Conservation (phyloP, 2,797 vertebrate genomes). For the Bradypodion ventrale region DNA sequence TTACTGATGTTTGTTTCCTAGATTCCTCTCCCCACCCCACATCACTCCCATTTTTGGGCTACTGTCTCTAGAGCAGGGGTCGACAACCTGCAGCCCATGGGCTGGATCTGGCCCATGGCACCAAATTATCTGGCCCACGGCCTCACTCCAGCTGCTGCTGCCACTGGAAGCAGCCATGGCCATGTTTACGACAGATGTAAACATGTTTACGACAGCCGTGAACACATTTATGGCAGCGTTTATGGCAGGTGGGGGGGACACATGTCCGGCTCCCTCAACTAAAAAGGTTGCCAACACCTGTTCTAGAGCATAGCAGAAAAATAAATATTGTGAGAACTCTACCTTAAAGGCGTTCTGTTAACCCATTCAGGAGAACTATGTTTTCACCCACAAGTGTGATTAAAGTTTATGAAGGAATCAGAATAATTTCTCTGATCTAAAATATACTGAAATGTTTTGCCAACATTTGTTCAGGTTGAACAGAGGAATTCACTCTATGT, state of each 20-base stretch:
- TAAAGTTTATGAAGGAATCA: constrained; percentile 41
- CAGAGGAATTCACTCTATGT: constrained; percentile 20
- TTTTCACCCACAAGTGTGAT: constrained; percentile 42
- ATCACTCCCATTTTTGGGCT: too few relatives aligned
- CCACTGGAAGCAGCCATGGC: too few relatives aligned
- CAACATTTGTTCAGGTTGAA: constrained; percentile 29
- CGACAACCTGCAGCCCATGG: too few relatives aligned
- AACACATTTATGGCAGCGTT: too few relatives aligned
- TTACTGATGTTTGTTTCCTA: constrained; percentile 33
- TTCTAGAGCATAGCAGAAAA: constrained; percentile 36
- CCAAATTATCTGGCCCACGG: too few relatives aligned
- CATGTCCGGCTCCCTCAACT: too few relatives aligned
- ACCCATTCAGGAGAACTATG: constrained; percentile 18
- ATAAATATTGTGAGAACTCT: neutral
- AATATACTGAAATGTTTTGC: neutral
- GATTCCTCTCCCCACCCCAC: constrained; percentile 38
- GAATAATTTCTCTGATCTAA: constrained; percentile 42
- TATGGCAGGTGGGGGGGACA: too few relatives aligned
- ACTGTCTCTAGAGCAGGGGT: constrained; percentile 6
- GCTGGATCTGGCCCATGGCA: too few relatives aligned
- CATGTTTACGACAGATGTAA: too few relatives aligned
- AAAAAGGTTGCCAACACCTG: too few relatives aligned
- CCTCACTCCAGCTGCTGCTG: too few relatives aligned
- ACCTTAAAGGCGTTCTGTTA: constrained; percentile 1
- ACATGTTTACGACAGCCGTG: too few relatives aligned